Base-by-base conservation (phyloP, 2,797 vertebrate species). In the Microhierax caerulescens region DNA sequence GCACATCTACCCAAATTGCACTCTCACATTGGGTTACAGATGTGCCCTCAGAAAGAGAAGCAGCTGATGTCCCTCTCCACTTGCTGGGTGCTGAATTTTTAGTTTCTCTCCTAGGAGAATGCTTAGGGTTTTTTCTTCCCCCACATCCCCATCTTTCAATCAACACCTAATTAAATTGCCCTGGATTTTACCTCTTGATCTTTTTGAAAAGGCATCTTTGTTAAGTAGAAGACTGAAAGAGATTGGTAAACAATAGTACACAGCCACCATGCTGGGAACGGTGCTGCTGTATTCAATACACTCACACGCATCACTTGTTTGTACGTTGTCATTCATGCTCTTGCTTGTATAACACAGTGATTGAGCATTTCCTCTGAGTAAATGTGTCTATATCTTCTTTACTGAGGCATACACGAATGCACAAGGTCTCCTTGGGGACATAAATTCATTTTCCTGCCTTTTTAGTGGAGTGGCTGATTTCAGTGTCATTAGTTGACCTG, bases 371-470 rank as follows among this genome's bases (percentile, higher is more conserved):
- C 72, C 67, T 96, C 72, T 22, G n/a, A 92, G 80, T 72, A 79
- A 79, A 92, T 45, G 59, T 63, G 69, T 74, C 48, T 73, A 11
- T 50, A 70, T 76, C 83, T 77, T 82, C 77, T 74, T 85, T 67
- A 76, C 64, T 56, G 39, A 95, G 67, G 39, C 5, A 2, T 39
- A 93, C 60, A 60, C 0, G 0, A 36, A 83, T 63, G 77, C 51
- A 57, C 92, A 93, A 88, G 74, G 83, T 93, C 88, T 95, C 88
- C 88, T 93, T 67, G 84, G 95, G 84, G 81, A 87, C 0, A 1
- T 43, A 94, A 93, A 95, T 94, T 93, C 23, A 89, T 96, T 93
- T 96, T 75, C 68, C 78, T 85, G 63, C 85, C 67, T 73, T 85
- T 95, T 93, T 74, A 95, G 92, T 7, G 3, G 59, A 89, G 70